A percentile compares a stretch with the other conserved stretches of the same genome.
These are phyloP conservation scores for Salvator merianae DNA, from an alignment of 2,113 vertebrate genomes.

Conservation along the genomic window DNA sequence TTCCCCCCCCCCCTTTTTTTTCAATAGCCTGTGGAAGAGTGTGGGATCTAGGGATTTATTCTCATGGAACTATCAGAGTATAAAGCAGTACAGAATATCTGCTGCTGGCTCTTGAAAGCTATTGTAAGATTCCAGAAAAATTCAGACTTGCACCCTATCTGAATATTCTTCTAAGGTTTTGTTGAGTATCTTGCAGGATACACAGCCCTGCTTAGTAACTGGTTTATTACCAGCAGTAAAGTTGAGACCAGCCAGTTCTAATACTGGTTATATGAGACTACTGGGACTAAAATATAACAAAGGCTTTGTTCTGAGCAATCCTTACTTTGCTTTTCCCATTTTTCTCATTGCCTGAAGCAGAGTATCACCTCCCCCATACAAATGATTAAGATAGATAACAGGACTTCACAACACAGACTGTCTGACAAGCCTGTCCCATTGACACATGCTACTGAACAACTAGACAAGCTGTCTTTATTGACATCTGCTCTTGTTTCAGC, in stretches of 20 bases:
- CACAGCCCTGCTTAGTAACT: background rate
- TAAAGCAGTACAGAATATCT: background rate
- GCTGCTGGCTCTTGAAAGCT: background rate
- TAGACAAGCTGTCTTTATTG: slow-evolving; percentile 73
- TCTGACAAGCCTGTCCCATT: slow-evolving; percentile 68
- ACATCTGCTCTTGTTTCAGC: slow-evolving; percentile 69
- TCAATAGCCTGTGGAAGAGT: background rate
- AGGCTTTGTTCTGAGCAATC: background rate
- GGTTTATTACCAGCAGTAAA: background rate
- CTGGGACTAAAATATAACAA: slow-evolving; percentile 19
- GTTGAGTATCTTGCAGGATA: background rate
- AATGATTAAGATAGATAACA: slow-evolving; percentile 63
- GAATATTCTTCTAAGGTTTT: background rate
- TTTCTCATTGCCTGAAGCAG: slow-evolving; percentile 43
- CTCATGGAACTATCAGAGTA: background rate
- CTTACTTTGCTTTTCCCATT: background rate
- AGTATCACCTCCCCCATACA: slow-evolving; percentile 56
- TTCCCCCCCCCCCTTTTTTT: no score
- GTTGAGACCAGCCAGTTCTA: background rate
- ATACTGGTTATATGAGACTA: background rate
- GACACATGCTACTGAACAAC: slow-evolving; percentile 66
- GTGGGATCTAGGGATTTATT: background rate
- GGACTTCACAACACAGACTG: slow-evolving; percentile 66
- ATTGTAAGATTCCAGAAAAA: background rate
- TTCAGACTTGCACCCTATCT: background rate